phyloP scores from a whole-genome alignment of 2,888 invertebrate species.

The Drosophila melanosoma region DNA sequence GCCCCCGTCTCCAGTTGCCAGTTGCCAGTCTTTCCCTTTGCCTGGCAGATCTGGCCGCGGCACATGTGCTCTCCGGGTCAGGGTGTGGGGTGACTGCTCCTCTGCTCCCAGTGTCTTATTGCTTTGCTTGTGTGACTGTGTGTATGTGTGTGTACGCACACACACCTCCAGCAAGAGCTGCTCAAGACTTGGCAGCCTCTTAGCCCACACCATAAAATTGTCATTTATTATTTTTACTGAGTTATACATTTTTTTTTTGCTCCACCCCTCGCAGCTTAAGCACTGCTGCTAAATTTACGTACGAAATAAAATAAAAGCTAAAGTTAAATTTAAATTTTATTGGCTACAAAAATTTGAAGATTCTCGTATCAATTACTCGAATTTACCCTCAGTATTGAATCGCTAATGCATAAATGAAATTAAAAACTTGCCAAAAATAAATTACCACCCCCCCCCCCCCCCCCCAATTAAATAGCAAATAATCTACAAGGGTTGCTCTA shows the following conservation, averaged over 20 bases:
- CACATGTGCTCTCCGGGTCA: constrained; percentile 39
- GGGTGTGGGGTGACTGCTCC: constrained; percentile 6
- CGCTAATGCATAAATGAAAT: constrained; percentile 57
- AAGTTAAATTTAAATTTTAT: constrained; percentile 23
- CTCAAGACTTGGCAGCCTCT: constrained; percentile 12
- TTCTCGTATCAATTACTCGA: background rate
- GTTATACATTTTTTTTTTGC: constrained; percentile 36
- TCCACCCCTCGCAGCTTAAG: background rate
- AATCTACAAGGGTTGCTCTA: constrained; percentile 41
- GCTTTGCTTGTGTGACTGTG: background rate
- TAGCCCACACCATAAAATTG: constrained; percentile 61
- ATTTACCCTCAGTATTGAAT: constrained; percentile 48
- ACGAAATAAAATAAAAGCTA: background rate
- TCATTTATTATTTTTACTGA: constrained; percentile 72
- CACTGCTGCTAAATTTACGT: background rate
- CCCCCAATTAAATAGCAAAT: background rate
- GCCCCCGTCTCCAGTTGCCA: background rate
- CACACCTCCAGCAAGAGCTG: constrained; percentile 36
- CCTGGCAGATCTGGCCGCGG: constrained; percentile 15
- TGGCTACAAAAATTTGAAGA: background rate
- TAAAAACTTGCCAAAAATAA: constrained; percentile 67
- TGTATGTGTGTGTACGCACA: background rate
- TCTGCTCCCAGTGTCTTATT: background rate
- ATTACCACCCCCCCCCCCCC: constrained; percentile 42
- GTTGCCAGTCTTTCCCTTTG: constrained; percentile 5